Base-by-base conservation (phyloP, 2,113 vertebrate genomes). In the Tragelaphus scriptus region DNA sequence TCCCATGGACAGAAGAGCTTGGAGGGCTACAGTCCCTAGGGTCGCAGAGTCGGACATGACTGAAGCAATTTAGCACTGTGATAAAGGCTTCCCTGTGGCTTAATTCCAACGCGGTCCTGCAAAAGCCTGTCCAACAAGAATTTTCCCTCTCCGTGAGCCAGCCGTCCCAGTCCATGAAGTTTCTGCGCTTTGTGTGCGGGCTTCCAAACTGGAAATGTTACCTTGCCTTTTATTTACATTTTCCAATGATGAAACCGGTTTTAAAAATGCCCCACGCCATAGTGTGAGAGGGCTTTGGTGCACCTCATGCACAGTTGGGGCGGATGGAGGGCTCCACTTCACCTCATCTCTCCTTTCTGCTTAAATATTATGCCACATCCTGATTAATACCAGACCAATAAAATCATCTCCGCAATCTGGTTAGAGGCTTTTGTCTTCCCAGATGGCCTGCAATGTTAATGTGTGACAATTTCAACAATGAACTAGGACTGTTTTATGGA, bases 391-490 rank as follows among this genome's bases (percentile, higher is more conserved):
- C 98, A 99, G 99, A 99, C 99, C 99, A 99, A 99, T 99, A 99
- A 99, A 99, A 99, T 99, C 98, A 99, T 99, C 98, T 98, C 99
- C 97, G 98, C 99, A 99, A 99, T 99, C 99, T 99, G 99, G 99
- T 99, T 98, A 98, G 98, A 99, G 98, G 99, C 99, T 99, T 99
- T 99, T 99, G 99, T 99, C 99, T 99, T 98, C 99, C 98, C 99
- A 99, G 99, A 99, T 99, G 99, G 99, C 98, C 99, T 98, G 99
- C 98, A 98, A 99, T 98, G 98, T 99, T 99, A 99, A 99, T 99
- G 99, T 99, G 99, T 99, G 99, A 99, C 99, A 99, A 99, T 99
- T 99, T 99, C 99, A 99, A 99, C 99, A 99, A 99, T 99, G 99
- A 99, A 99, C 99, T 99, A 99, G 99, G 99, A 99, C 99, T 99